Base-by-base conservation (phyloP, 2,113 vertebrate species). In the Caretta caretta region DNA sequence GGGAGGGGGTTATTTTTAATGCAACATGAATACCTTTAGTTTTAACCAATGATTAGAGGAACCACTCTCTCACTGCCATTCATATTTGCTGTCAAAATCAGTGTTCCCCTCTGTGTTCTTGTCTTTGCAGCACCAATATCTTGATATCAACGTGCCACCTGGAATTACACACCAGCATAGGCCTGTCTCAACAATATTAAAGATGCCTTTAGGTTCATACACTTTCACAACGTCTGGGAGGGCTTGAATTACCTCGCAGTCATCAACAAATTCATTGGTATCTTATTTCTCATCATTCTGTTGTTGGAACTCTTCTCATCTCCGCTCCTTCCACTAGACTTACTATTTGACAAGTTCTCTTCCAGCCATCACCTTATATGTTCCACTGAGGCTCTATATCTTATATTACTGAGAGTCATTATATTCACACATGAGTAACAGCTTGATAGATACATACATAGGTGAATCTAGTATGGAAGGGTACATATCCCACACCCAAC, bases 191-290 rank as follows among this genome's bases (percentile, higher is more conserved):
- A 11, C 86, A 62, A 86, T 5, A 46, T 65, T 84, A 75, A 56
- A 83, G 56, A 5, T 19, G 48, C 38, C 76, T 91, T 93, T 72
- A 84, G 31, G 91, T 88, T 89, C 91, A 92, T 48, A 93, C 10
- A 1, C 27, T 87, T 96, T 96, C 86, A 83, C 20, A 56, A 46
- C 10, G 90, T 48, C 53, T 96, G 69, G 80, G 87, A 93, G 48
- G n/a, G 49, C 82, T 93, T 90, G 87, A 8, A 80, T 53, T 91
- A 83, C 3, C 80, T 22, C 90, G 76, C 2, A 95, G 94, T 92
- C 92, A 79, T 48, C 20, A 92, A 46, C 38, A 90, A 83, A 91
- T 78, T 81, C 86, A 72, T 46, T 80, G 17, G 11, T 78, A 82
- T 82, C 35, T 90, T 87, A 53, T 94, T 86, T 96, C 80, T 56